Base-by-base conservation (phyloP, 2,113 vertebrate species). In the Montifringilla adamsi region DNA sequence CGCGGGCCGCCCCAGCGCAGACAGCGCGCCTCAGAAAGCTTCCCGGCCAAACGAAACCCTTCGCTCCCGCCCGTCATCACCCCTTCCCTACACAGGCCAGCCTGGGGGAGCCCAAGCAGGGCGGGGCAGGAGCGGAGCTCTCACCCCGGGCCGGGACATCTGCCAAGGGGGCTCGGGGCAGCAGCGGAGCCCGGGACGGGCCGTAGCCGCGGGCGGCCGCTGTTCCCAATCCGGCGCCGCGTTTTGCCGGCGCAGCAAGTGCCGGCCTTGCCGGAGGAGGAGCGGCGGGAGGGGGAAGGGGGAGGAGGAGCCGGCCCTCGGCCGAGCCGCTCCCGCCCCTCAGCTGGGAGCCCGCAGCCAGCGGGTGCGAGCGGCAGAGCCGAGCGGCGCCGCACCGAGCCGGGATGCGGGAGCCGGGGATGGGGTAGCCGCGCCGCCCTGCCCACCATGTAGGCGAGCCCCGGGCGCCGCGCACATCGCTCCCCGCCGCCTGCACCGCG, bases 311-410 rank as follows among this genome's bases (percentile, higher is more conserved):
- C 41, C 75, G 69, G 56, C n/a, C 2, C 74, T 70, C 47, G 84
- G 87, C 90, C 16, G 77, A 49, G 46, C 55, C 19, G 68, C 27
- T 88, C 92, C 96, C 96, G 96, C 96, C 95, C 94, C 92, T 94
- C 90, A 97, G 96, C 93, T 94, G 96, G 70, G 79, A 93, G 68
- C 76, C 62, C 43, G 87, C 79, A 39, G 78, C n/a, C 80, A 13
- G 94, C 80, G 17, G 84, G 28, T 50, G 87, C 78, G 19, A 92
- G 64, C 70, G 6, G 37, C 95, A 95, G 94, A 94, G 93, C 46
- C 47, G 52, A 77, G 88, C 63, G 82, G 91, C 69, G 69, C 52
- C 5, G 94, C 56, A 79, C 64, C 12, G 84, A 78, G 74, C 84
- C 10, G 64, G 84, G 84, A 63, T 87, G 75, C 75, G n/a, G 87